Percentiles rank a stretch among this genome's conserved stretches.
phyloP scores from a whole-genome alignment of 2,113 vertebrate species.

The Calidris pugnax region DNA sequence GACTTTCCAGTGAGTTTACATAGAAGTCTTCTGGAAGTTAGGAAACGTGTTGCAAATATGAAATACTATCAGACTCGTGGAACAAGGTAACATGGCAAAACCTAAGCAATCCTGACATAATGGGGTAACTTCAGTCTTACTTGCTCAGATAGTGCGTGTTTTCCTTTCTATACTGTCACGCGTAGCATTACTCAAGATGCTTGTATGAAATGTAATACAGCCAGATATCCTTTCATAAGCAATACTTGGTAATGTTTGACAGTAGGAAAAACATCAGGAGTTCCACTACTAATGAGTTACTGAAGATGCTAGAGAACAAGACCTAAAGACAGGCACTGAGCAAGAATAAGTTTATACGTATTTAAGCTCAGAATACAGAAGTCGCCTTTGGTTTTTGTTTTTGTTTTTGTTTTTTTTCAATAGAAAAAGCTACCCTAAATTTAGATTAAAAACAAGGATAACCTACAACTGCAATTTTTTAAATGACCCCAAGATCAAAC shows the following conservation, averaged over 20 bases:
- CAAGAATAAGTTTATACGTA: neutral
- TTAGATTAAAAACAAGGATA: neutral
- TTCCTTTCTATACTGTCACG: neutral
- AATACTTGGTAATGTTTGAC: neutral
- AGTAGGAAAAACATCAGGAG: neutral
- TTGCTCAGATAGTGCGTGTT: neutral
- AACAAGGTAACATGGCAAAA: neutral
- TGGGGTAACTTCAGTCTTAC: neutral
- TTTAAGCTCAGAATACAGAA: neutral
- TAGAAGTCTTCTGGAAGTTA: neutral
- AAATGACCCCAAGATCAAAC: neutral
- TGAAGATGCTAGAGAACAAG: neutral
- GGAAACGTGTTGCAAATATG: neutral
- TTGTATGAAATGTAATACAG: neutral
- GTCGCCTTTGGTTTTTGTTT: neutral
- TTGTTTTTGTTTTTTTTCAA: neutral
- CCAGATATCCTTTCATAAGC: neutral
- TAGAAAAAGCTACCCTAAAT: neutral
- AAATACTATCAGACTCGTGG: neutral
- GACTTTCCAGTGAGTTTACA: neutral
- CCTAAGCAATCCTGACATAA: neutral
- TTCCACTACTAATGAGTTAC: neutral
- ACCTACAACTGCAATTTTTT: neutral
- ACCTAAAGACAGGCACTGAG: neutral
- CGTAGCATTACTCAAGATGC: neutral